These are phyloP conservation scores for Physocephala rufipes DNA, from an alignment of 2,888 invertebrate genomes.

Conservation along the genomic window DNA sequence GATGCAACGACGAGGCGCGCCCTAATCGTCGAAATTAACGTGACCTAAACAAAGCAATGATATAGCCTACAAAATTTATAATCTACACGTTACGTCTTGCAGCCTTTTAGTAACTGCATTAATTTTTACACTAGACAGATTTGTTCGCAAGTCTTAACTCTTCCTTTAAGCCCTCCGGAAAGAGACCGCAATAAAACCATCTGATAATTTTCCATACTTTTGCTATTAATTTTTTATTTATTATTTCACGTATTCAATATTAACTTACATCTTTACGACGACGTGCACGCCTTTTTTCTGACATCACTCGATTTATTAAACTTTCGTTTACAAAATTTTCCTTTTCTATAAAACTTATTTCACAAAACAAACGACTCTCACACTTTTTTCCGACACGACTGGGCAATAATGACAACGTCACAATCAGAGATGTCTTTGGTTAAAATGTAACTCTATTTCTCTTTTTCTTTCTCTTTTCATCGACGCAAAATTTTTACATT, in stretches of 20 bases:
- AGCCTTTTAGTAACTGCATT: too few species aligned
- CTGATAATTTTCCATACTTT: too few species aligned
- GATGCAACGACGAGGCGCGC: too few species aligned
- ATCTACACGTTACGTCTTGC: too few species aligned
- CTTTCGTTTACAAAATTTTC: conserved; percentile 11
- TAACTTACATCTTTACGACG: conserved; percentile 64
- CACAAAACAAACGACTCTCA: background rate
- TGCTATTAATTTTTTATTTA: too few species aligned
- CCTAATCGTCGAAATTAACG: too few species aligned
- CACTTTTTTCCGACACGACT: conserved; percentile 16
- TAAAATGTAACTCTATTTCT: conserved; percentile 22
- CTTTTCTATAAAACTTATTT: conserved; percentile 21
- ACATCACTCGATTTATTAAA: conserved; percentile 51
- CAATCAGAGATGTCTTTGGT: too few species aligned
- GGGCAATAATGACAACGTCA: conserved; percentile 17
- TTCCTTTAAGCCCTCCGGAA: background rate
- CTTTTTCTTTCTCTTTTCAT: conserved; percentile 19
- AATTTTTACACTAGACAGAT: too few species aligned
- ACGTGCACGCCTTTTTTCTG: conserved; percentile 63
- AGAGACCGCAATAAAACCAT: too few species aligned
- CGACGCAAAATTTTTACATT: background rate
- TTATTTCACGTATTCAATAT: conserved; percentile 25
- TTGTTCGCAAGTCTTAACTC: too few species aligned
- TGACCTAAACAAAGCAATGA: too few species aligned
- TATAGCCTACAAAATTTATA: too few species aligned